A percentile compares a stretch with the other conserved stretches of the same genome.
phyloP scores from a whole-genome alignment of 2,888 invertebrate genomes.

The Ochlodes sylvanus region DNA sequence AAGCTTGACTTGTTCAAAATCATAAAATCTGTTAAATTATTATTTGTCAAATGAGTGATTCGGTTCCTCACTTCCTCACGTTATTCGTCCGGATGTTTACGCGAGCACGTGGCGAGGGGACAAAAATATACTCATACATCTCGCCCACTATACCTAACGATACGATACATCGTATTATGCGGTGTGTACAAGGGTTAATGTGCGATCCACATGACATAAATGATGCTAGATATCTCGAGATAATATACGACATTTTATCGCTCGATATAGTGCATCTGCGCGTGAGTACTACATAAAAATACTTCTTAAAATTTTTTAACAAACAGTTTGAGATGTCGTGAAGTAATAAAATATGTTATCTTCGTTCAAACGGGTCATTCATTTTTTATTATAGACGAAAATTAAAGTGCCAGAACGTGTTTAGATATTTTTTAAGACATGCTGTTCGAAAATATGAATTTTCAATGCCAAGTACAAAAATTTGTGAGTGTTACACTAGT shows the following conservation, averaged over 20 bases:
- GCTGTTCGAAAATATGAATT: neutral
- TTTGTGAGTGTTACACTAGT: too few species aligned
- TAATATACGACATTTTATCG: slow-evolving; percentile 9
- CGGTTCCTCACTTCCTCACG: slow-evolving; percentile 49
- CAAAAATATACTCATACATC: slow-evolving; percentile 55
- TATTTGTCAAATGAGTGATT: slow-evolving; percentile 10
- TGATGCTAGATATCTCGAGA: slow-evolving; percentile 16
- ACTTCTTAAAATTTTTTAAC: neutral
- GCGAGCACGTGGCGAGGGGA: slow-evolving; percentile 58
- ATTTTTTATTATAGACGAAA: neutral
- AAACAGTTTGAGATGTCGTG: neutral
- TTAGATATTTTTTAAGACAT: neutral
- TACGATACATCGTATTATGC: slow-evolving; percentile 1
- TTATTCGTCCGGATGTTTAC: slow-evolving; percentile 73
- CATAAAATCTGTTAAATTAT: neutral
- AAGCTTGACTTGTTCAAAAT: neutral
- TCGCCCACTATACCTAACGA: slow-evolving; percentile 4
- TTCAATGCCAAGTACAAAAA: too few species aligned
- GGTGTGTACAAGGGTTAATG: slow-evolving; percentile 25
- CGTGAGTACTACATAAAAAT: slow-evolving; percentile 9
- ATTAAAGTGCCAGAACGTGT: neutral
- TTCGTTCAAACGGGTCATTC: neutral
- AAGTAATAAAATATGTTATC: neutral
- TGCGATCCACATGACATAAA: slow-evolving; percentile 26
- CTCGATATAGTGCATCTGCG: slow-evolving; percentile 21